Evolutionary conservation across 2,888 invertebrate genomes (phyloP), one percentile per base, ranked within the genome.

Genomic region (Trachelus stipa): DNA sequence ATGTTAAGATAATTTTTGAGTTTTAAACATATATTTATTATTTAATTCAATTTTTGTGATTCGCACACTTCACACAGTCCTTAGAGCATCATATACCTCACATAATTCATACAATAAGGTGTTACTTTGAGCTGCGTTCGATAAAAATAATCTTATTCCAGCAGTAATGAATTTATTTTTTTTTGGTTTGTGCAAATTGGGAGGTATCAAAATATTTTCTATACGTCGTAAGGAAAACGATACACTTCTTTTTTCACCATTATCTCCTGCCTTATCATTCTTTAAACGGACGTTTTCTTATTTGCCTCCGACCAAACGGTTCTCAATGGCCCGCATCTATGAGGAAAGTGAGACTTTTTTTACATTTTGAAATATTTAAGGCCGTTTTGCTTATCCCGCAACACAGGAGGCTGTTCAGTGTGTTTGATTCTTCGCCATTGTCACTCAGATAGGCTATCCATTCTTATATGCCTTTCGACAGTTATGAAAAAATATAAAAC

Each of bases 171-270:
- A 86, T 85, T 85, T 15, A 15, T 40, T 56, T 84, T 85, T 87
- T 85, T 82, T 83, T 79, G 74, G 76, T 81, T 88, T 88, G 87
- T 90, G 88, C 89, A 88, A 88, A 88, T 90, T 84, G 88, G 84
- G 86, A 88, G 88, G 90, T 91, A 91, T 89, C 89, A 91, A 91
- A 91, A 91, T 91, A 91, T 90, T 85, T 89, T 84, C 86, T 89
- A 87, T 87, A 87, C 83, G 85, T 88, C 82, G 79, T 81, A 82
- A 86, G 82, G 80, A 82, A 86, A 87, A 83, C 79, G 79, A 83
- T 82, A 56, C 56, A 15, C 56, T 1, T 77, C 76, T 76, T 78
- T 73, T 82, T 81, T 80, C 77, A 77, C 73, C 71, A 76, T 78
- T 80, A 79, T 79, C 81, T 74, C 73, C 73, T 79, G 83, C 82